Evolutionary conservation across 2,113 vertebrate genomes (phyloP).

Genomic region (Pygoscelis adeliae): DNA sequence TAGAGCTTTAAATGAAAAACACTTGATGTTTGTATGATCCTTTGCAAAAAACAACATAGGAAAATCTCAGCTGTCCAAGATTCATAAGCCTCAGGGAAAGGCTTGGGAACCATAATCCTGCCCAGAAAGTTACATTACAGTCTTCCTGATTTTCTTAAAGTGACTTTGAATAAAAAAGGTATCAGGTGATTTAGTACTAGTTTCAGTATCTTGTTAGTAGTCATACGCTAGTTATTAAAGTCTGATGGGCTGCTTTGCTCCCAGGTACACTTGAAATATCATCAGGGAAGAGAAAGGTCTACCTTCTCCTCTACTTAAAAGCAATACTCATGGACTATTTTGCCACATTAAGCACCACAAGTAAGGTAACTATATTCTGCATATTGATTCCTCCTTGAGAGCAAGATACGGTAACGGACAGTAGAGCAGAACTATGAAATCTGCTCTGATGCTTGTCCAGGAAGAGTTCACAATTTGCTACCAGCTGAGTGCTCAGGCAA

Average conservation of each 20-base stretch:
- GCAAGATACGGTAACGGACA: not conserved
- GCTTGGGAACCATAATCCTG: not conserved
- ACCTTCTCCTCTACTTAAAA: not conserved
- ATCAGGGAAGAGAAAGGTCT: not conserved
- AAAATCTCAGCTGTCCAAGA: conserved; percentile 1
- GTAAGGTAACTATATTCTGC: not conserved
- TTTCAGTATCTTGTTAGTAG: not conserved
- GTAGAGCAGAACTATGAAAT: not conserved
- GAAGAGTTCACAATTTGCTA: not conserved
- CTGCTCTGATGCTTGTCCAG: not conserved
- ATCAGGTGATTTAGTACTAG: not conserved
- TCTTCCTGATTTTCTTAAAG: not conserved
- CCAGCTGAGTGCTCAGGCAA: not conserved
- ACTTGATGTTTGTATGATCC: conserved; percentile 34
- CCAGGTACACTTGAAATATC: not conserved
- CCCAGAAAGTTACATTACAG: not conserved
- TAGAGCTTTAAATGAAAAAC: conserved; percentile 35
- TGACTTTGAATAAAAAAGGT: not conserved
- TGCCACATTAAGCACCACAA: not conserved
- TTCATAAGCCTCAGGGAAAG: not conserved
- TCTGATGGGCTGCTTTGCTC: not conserved
- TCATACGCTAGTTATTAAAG: not conserved
- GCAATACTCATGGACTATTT: not conserved
- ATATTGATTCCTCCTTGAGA: not conserved
- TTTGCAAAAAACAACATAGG: not conserved